These are phyloP conservation scores for Drosophila lacteicornis DNA, from an alignment of 1,140 invertebrate species.

Conservation along the genomic window DNA sequence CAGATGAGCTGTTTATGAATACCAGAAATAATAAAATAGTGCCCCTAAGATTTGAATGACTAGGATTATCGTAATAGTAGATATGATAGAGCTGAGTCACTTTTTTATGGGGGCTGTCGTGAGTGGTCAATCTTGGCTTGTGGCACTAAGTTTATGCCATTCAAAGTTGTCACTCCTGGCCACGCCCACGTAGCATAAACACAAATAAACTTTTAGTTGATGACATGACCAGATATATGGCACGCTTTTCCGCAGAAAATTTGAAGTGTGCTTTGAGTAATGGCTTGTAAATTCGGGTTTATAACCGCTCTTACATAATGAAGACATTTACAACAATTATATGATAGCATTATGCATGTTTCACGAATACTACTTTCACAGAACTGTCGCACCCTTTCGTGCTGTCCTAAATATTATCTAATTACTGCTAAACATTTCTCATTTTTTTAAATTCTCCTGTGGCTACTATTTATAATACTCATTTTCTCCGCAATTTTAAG, in stretches of 20 bases:
- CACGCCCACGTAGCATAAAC: conserved; percentile 55
- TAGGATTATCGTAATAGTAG: neutral
- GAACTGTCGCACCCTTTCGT: neutral
- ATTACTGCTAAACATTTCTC: neutral
- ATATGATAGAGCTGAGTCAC: conserved; percentile 18
- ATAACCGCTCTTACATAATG: conserved; percentile 5
- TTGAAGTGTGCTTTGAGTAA: conserved; percentile 14
- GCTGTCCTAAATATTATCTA: neutral
- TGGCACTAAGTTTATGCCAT: conserved; percentile 23
- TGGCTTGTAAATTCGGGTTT: neutral
- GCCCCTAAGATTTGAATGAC: conserved; percentile 6
- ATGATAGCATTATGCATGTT: neutral
- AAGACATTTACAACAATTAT: conserved; percentile 4
- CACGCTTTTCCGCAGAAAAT: conserved; percentile 28
- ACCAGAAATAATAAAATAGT: conserved; percentile 17
- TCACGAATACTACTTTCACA: neutral
- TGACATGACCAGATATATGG: conserved; percentile 54
- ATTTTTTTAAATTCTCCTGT: neutral
- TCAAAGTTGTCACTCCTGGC: conserved; percentile 21
- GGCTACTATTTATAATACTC: conserved; percentile 45
- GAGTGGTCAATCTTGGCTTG: neutral
- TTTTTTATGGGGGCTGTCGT: conserved; percentile 10
- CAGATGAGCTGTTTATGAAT: conserved; percentile 16
- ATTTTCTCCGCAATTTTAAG: conserved; percentile 57
- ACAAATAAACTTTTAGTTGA: conserved; percentile 50